A percentile compares a stretch with the other conserved stretches of the same genome.
These are phyloP conservation scores for Thomomys bottae DNA, from an alignment of 2,113 vertebrate genomes.

Conservation along the genomic window DNA sequence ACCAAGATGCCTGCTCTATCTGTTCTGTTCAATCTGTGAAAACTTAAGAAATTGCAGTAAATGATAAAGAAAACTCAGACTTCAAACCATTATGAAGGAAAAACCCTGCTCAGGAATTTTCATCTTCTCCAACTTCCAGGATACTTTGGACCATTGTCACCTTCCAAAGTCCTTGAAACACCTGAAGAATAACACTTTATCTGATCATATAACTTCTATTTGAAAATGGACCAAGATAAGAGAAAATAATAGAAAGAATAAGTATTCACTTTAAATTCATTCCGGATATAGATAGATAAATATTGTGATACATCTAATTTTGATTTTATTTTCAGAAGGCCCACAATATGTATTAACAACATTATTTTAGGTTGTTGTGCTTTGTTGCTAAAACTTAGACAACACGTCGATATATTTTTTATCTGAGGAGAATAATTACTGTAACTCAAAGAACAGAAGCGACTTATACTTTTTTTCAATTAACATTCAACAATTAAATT, in stretches of 20 bases:
- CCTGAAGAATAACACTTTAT: constrained; percentile 32
- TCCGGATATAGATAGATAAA: background rate
- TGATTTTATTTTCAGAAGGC: constrained; percentile 27
- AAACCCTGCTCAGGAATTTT: background rate
- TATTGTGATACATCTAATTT: background rate
- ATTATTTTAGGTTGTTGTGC: constrained; percentile 56
- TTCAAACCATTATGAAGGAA: background rate
- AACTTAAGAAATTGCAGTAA: background rate
- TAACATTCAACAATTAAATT: constrained; percentile 91
- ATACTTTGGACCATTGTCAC: background rate
- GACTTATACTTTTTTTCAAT: constrained; percentile 87
- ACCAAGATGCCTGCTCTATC: constrained; percentile 16
- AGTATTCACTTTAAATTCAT: background rate
- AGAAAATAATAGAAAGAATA: background rate
- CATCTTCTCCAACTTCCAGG: background rate
- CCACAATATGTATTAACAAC: constrained; percentile 14
- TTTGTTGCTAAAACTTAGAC: constrained; percentile 65
- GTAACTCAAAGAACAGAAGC: constrained; percentile 82
- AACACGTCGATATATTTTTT: constrained; percentile 71
- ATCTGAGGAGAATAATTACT: constrained; percentile 87
- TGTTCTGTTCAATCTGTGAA: background rate
- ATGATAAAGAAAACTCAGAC: background rate
- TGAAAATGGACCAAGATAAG: background rate
- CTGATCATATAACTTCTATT: background rate
- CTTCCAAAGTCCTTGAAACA: constrained; percentile 40